These are phyloP conservation scores for Monarcha castaneiventris DNA, from an alignment of 2,113 vertebrate genomes.

Conservation along the genomic window DNA sequence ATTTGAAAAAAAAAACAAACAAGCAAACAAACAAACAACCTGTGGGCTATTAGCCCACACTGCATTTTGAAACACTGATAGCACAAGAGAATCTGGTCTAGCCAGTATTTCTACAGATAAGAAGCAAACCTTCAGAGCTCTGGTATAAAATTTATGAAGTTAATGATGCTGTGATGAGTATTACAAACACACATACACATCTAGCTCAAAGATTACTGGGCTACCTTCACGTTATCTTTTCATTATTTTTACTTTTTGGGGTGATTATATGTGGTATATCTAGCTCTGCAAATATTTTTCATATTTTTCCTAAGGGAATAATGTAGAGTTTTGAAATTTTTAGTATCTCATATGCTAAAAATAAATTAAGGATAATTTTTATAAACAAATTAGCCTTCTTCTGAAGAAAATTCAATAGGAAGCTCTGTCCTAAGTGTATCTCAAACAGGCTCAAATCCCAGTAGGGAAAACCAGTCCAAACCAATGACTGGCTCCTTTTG, in stretches of 20 bases:
- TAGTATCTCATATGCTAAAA: not conserved
- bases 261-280: not conserved
- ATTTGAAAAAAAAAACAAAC: not conserved
- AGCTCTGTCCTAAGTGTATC: not conserved
- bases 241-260: not conserved
- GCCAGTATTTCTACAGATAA: not conserved
- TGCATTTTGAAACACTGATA: not conserved
- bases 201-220: not conserved
- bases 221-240: not conserved
- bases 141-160: not conserved
- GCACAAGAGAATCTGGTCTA: not conserved
- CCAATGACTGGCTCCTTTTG: not conserved
- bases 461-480: not conserved
- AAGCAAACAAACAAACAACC: not conserved
- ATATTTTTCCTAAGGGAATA: not conserved
- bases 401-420: not conserved
- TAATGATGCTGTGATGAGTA: not conserved
- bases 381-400: not conserved
- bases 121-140: not conserved
- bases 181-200: not conserved
- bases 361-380: not conserved
- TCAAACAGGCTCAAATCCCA: not conserved
- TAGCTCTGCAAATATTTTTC: not conserved
- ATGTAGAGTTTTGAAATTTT: not conserved
- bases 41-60: not conserved